Conservation (phyloP, 1,140 invertebrate genomes). For the Homalodisca vitripennis region DNA sequence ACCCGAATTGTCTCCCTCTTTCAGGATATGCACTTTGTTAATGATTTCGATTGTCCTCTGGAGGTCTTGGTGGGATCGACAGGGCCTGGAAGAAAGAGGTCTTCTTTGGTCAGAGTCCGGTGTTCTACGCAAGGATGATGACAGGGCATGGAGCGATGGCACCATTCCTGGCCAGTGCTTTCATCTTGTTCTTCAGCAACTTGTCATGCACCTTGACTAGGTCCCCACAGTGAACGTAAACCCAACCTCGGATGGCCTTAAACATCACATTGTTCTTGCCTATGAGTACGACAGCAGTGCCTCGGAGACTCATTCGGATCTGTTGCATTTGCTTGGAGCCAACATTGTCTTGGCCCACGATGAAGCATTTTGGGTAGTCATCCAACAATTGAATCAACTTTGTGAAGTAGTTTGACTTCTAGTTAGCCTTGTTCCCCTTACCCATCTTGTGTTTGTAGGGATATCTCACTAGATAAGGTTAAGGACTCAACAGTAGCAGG, state of each 20-base stretch:
- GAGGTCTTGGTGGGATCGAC: slow-evolving; percentile 99
- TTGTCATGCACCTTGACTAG: slow-evolving; percentile 92
- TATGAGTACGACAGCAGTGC: slow-evolving; percentile 92
- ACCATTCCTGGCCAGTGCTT: slow-evolving; percentile 93
- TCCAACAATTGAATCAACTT: slow-evolving; percentile 95
- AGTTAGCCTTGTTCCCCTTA: slow-evolving; percentile 98
- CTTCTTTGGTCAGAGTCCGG: slow-evolving; percentile 98
- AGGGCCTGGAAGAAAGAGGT: slow-evolving; percentile 99
- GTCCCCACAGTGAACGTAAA: slow-evolving; percentile 99
- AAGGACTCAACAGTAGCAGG: slow-evolving; percentile 65
- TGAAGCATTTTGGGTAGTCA: slow-evolving; percentile 98
- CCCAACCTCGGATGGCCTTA: slow-evolving; percentile 97
- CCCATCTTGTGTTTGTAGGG: slow-evolving; percentile 88
- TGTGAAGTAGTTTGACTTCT: slow-evolving; percentile 98
- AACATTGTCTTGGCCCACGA: slow-evolving; percentile 98
- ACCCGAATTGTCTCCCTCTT: slow-evolving; percentile 96
- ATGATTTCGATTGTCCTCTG: slow-evolving; percentile 99
- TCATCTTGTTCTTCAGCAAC: slow-evolving; percentile 93
- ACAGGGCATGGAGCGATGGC: slow-evolving; percentile 96
- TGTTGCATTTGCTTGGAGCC: slow-evolving; percentile 99
- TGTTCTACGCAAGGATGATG: slow-evolving; percentile 97
- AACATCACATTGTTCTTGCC: slow-evolving; percentile 99
- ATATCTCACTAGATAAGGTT: slow-evolving; percentile 66
- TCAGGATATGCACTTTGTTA: slow-evolving; percentile 95
- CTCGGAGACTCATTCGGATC: slow-evolving; percentile 91